Evolutionary conservation across 2,888 invertebrate genomes (phyloP).

Genomic region (Chromoteleia sp.): DNA sequence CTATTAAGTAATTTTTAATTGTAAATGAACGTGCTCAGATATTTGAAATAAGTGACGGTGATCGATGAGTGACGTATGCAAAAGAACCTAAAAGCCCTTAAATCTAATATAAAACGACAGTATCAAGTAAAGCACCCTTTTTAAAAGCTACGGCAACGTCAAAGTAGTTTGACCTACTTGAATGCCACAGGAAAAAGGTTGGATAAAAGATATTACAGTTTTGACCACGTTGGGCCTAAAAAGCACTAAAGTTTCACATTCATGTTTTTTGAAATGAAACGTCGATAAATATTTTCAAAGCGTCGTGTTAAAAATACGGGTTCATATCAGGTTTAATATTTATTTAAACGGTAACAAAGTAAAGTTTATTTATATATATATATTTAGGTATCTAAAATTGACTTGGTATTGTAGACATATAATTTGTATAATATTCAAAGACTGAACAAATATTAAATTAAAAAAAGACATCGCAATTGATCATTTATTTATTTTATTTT

Average conservation of each 20-base stretch:
- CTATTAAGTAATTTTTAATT: not conserved
- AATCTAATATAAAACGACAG: slow-evolving; percentile 39
- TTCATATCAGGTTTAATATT: too few relatives aligned
- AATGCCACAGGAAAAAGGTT: slow-evolving; percentile 21
- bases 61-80: slow-evolving; percentile 31
- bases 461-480: too few relatives aligned
- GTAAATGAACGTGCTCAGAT: not conserved
- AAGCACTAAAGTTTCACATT: too few relatives aligned
- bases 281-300: too few relatives aligned
- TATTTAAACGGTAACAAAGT: too few relatives aligned
- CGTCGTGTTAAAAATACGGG: too few relatives aligned
- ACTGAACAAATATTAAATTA: too few relatives aligned
- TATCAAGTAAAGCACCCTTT: slow-evolving; percentile 45
- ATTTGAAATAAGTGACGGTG: slow-evolving; percentile 23
- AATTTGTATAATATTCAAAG: too few relatives aligned
- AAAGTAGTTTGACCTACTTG: slow-evolving; percentile 50
- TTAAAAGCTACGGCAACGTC: slow-evolving; percentile 33
- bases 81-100: slow-evolving; percentile 16
- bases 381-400: too few relatives aligned
- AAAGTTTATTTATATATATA: too few relatives aligned
- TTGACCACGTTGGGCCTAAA: slow-evolving; percentile 21
- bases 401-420: too few relatives aligned
- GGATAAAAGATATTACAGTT: slow-evolving; percentile 36
- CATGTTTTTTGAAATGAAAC: too few relatives aligned
- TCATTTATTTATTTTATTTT: not conserved